These are phyloP conservation scores for Gryllus bimaculatus DNA, from an alignment of 1,140 invertebrate genomes.

Conservation along the genomic window DNA sequence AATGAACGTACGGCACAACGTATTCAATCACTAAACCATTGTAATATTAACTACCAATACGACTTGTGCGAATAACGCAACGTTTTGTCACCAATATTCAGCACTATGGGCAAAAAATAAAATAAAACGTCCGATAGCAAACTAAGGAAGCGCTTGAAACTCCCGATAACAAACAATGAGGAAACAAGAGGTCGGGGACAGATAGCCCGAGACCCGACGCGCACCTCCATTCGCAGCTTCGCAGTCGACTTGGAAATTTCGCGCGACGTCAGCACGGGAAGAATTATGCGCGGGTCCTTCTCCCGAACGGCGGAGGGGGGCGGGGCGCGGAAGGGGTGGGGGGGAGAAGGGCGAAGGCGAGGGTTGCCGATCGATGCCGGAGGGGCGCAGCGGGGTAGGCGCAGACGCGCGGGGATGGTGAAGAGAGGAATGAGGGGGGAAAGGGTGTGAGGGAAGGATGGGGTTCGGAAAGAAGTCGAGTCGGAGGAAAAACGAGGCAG, in stretches of 20 bases:
- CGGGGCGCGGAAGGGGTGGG: neutral
- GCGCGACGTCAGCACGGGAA: constrained; percentile 1
- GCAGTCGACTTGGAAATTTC: constrained; percentile 3
- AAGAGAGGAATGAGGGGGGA: neutral
- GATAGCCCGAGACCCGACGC: too few relatives aligned
- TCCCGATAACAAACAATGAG: too few relatives aligned
- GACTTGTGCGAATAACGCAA: too few relatives aligned
- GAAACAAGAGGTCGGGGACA: too few relatives aligned
- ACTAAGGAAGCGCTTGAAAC: too few relatives aligned
- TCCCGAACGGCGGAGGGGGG: neutral
- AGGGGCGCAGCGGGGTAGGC: neutral
- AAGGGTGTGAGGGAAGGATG: neutral
- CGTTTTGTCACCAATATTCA: too few relatives aligned
- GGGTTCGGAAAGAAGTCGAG: neutral
- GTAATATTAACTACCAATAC: too few relatives aligned
- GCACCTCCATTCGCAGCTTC: neutral
- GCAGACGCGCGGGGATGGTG: neutral
- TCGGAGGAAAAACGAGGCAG: neutral
- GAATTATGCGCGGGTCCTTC: neutral
- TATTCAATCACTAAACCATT: too few relatives aligned
- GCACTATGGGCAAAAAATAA: too few relatives aligned
- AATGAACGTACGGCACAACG: too few relatives aligned
- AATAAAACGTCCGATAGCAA: too few relatives aligned
- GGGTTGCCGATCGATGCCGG: neutral
- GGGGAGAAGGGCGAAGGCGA: too few relatives aligned